Percentiles rank a stretch among this genome's conserved stretches.
phyloP scores from a whole-genome alignment of 2,888 invertebrate genomes.

The Heliothis peltigera region DNA sequence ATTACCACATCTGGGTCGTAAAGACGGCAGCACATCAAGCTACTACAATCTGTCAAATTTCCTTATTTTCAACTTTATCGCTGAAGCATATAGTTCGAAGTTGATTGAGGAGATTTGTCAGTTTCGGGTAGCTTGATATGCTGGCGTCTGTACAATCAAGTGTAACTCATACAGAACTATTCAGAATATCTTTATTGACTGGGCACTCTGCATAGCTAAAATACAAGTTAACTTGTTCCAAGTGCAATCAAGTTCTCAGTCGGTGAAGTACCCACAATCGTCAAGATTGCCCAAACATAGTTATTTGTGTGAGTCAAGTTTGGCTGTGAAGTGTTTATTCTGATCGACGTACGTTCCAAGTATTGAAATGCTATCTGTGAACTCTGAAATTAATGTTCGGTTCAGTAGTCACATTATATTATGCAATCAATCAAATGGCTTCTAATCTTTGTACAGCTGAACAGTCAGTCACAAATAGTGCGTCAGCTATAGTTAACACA shows the following conservation, averaged over 20 bases:
- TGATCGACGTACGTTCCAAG: not conserved
- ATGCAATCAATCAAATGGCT: too few species aligned
- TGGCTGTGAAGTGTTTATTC: not conserved
- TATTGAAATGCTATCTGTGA: not conserved
- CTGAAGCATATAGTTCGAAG: too few species aligned
- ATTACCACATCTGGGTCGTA: too few species aligned
- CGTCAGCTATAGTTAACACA: too few species aligned
- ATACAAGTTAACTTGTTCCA: not conserved
- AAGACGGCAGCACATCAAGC: too few species aligned
- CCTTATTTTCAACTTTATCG: too few species aligned
- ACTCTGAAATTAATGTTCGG: not conserved
- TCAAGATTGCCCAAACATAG: not conserved
- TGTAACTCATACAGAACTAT: not conserved
- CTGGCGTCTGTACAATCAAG: too few species aligned
- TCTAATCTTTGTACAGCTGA: too few species aligned
- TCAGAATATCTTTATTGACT: slow-evolving; percentile 17
- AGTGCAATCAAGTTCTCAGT: not conserved
- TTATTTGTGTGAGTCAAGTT: not conserved
- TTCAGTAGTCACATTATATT: not conserved
- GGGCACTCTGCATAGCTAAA: slow-evolving; percentile 2
- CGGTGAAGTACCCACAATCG: not conserved
- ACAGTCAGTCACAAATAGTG: too few species aligned
- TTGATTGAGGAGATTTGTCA: too few species aligned
- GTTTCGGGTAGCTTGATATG: too few species aligned
- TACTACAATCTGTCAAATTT: too few species aligned